A percentile compares a stretch with the other conserved stretches of the same genome.
These are phyloP conservation scores for Anthonomus grandis DNA, from an alignment of 1,140 invertebrate species.

Conservation along the genomic window DNA sequence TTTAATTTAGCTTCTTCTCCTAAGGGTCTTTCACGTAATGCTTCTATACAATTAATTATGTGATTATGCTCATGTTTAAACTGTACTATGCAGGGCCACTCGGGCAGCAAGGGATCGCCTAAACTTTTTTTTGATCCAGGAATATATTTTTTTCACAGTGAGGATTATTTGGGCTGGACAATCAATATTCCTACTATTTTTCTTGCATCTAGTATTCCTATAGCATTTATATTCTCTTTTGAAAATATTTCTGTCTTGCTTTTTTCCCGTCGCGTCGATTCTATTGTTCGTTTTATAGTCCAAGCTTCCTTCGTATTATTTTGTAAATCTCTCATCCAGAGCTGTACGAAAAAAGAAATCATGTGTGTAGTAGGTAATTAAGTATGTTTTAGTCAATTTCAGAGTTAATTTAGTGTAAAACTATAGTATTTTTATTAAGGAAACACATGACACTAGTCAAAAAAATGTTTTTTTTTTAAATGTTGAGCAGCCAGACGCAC, in stretches of 20 bases:
- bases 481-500: neutral
- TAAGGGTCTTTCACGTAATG: slow-evolving; percentile 6
- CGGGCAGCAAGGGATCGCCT: neutral
- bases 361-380: neutral
- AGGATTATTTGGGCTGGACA: neutral
- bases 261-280: neutral
- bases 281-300: neutral
- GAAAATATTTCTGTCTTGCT: too few relatives aligned
- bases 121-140: too few relatives aligned
- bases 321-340: neutral
- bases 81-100: slow-evolving; percentile 8
- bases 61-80: slow-evolving; percentile 11
- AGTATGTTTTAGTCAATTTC: neutral
- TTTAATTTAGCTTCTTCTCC: slow-evolving; percentile 12
- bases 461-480: neutral
- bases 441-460: neutral
- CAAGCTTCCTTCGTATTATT: too few relatives aligned
- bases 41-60: slow-evolving; percentile 6
- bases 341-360: neutral
- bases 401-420: neutral
- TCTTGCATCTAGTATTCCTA: slow-evolving; percentile 2
- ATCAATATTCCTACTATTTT: slow-evolving; percentile 6
- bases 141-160: too few relatives aligned
- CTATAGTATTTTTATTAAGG: too few relatives aligned
- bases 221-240: too few relatives aligned